These are phyloP conservation scores for Phymanthus crucifer DNA, from an alignment of 92 coral and sea anemone genomes.

Conservation along the genomic window DNA sequence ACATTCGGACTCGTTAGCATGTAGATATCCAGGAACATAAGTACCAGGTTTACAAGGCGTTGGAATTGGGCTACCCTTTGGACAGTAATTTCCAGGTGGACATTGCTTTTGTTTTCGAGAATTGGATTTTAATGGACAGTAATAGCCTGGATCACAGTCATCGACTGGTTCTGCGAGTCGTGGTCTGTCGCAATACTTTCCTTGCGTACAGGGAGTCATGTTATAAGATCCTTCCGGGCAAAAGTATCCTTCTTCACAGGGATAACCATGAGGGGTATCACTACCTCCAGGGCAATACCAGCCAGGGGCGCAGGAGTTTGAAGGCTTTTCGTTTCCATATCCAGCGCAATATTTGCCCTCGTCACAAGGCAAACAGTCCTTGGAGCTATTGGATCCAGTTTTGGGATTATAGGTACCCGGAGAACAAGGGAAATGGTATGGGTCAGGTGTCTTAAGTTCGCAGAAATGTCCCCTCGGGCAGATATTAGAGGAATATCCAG, in stretches of 20 bases:
- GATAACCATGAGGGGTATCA: conserved; percentile 42
- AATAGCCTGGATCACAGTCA: conserved; percentile 86
- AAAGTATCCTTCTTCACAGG: conserved; percentile 71
- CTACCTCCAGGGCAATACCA: conserved; percentile 96
- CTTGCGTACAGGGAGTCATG: conserved; percentile 87
- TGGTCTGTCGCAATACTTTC: conserved; percentile 66
- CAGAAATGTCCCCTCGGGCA: conserved; percentile 93
- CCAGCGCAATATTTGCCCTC: conserved; percentile 83
- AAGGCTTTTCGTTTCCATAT: conserved; percentile 77
- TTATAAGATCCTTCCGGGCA: conserved; percentile 71
- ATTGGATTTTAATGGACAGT: conserved; percentile 83
- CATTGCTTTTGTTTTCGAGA: conserved; percentile 69
- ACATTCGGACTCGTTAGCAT: conserved; percentile 79
- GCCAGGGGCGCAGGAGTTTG: conserved; percentile 86
- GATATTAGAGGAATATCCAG: conserved; percentile 59
- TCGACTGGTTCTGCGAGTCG: conserved; percentile 59
- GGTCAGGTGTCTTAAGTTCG: conserved; percentile 70
- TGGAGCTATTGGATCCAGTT: conserved; percentile 71
- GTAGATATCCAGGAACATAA: conserved; percentile 74
- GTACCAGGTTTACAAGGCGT: conserved; percentile 80
- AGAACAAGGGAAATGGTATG: conserved; percentile 64
- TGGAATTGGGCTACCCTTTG: conserved; percentile 64
- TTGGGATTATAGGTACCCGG: conserved; percentile 91
- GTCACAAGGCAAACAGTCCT: conserved; percentile 77
- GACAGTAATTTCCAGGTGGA: conserved; percentile 83